Evolutionary conservation across 2,113 vertebrate genomes (phyloP), one percentile per base, ranked within the genome.

Genomic region (Gnathonemus echidnorhynchus): DNA sequence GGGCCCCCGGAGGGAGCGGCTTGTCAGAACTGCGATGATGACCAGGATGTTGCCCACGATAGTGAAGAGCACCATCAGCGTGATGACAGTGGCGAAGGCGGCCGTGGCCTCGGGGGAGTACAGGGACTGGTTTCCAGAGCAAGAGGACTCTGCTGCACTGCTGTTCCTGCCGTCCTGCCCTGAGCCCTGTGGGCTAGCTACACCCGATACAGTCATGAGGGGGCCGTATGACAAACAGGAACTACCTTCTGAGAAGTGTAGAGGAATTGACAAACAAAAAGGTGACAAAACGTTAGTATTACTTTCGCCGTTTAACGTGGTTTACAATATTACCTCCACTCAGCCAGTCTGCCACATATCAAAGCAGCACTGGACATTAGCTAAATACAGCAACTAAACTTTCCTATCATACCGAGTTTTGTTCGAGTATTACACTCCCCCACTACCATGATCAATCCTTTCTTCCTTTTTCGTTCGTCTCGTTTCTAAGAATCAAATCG

Each of bases 1-100:
- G 0, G 95, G 95, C 0, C 97, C 95, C 27, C 94, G 92, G 50
- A 96, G 94, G 0, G 96, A 95, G 2, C 96, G 94, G 93, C 97
- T 97, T 66, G 96, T 97, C 91, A 98, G 93, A 89, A 99, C 98
- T 0, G 98, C 98, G 62, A 98, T 94, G 93, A 98, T 97, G 90
- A 99, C 98, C 94, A 99, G 94, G 1, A 95, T 92, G 89, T 99
- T 99, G 56, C 98, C 98, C 15, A 97, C 94, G 48, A 99, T 96
- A 90, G 98, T 99, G 94, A 98, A 97, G 86, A 98, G 90, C 56
- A 97, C 97, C 95, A 99, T 97, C 84, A 98, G 94, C 31, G 97
- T 97, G 93, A 97, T 96, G 94, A 96, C 94, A 0, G 97, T 97
- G 5, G 97, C 96, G 74, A 97, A 97, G 90, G 92, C 94, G 0